Conservation (phyloP, 2,888 invertebrate genomes). For the Nemoura dubitans region DNA sequence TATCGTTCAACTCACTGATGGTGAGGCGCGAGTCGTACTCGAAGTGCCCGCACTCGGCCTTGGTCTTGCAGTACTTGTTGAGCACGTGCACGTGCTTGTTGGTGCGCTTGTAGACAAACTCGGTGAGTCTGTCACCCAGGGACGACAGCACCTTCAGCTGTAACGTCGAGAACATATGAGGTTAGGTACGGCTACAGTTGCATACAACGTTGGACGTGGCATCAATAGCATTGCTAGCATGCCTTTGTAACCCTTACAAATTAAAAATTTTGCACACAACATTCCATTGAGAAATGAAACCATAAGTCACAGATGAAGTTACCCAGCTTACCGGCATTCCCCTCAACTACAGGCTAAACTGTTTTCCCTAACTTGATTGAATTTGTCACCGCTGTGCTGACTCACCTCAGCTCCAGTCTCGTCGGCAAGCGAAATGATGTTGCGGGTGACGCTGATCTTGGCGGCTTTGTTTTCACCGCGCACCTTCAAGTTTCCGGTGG, state of each 20-base stretch:
- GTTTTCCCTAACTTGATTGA: no score
- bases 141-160: slow-evolving; percentile 73
- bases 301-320: no score
- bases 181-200: no score
- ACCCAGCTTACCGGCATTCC: no score
- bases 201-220: no score
- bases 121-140: slow-evolving; percentile 76
- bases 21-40: slow-evolving; percentile 71
- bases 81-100: slow-evolving; percentile 77
- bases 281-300: no score
- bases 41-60: slow-evolving; percentile 79
- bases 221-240: background rate
- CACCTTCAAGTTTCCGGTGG: slow-evolving; percentile 42
- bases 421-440: slow-evolving; percentile 68
- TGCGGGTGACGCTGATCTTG: slow-evolving; percentile 73
- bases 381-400: no score
- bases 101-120: slow-evolving; percentile 73
- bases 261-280: no score
- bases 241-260: no score
- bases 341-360: no score
- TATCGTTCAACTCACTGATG: slow-evolving; percentile 18
- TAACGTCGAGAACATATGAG: slow-evolving; percentile 38
- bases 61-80: slow-evolving; percentile 79
- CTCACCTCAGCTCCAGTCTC: slow-evolving; percentile 72
- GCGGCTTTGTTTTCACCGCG: slow-evolving; percentile 28